phyloP scores from a whole-genome alignment of 1,140 invertebrate genomes.

The Lepidurus apus region DNA sequence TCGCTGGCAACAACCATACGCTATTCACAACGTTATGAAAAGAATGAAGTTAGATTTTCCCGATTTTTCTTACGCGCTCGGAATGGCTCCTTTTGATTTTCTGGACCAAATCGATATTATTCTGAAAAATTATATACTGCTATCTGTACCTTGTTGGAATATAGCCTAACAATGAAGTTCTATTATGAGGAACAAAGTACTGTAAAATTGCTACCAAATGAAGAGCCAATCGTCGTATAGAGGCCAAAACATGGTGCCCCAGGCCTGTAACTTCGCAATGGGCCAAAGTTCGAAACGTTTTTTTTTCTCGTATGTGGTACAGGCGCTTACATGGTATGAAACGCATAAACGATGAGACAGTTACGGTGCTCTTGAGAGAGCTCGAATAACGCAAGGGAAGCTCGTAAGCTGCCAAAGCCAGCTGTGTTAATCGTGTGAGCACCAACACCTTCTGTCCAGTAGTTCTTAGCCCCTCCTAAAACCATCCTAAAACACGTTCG shows the following conservation, averaged over 20 bases:
- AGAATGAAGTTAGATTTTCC: background rate
- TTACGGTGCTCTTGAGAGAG: constrained; percentile 9
- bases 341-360: background rate
- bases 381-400: background rate
- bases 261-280: no score
- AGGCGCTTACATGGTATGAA: background rate
- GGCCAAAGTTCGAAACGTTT: no score
- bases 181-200: no score
- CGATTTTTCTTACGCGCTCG: background rate
- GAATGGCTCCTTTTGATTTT: no score
- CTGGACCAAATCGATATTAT: background rate
- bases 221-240: no score
- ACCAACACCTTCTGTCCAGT: constrained; percentile 13
- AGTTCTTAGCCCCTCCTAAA: no score
- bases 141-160: no score
- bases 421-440: constrained; percentile 5
- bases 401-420: constrained; percentile 10
- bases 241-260: no score
- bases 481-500: no score
- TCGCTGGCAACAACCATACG: background rate
- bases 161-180: no score
- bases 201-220: no score
- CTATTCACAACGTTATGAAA: background rate
- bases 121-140: background rate
- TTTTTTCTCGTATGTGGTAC: no score